Base-by-base conservation (phyloP, 2,797 vertebrate species). In the Lagothrix lagotricha region DNA sequence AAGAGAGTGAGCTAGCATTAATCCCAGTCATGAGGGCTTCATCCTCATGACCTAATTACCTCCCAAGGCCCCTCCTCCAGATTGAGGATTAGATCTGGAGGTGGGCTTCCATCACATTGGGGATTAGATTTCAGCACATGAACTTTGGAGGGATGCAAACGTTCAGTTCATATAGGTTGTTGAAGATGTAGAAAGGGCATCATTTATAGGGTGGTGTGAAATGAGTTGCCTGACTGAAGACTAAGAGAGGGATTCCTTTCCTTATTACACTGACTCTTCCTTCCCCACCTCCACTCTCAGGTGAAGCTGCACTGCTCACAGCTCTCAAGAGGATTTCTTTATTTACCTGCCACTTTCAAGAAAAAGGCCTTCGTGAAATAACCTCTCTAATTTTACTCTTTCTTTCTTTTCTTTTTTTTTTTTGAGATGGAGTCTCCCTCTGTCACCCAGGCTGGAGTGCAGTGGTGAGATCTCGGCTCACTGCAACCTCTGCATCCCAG, bases 401-500 rank as follows among this genome's bases (percentile, higher is more conserved):
- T 41, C 5, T 17, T 67, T 57, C 19, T 41, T 41, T 41, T 20
- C 24, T 26, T 67, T 67, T 67, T 57, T 58, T 70, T 72, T 70
- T 77, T 77, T 77, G 44, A 77, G 75, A 77, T 1, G 10, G 75
- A 26, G 15, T 77, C 4, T 48, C 2, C 9, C 44, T 17, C 30
- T 64, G 30, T 64, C 4, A 15, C 61, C 14, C 61, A 64, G 30
- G 61, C 61, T 64, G 61, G 61, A 64, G 61, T 17, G 61, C 14
- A 64, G 1, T 64, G 61, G 61, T 7, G 6, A 1, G 1, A 33
- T 33, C 61, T 33, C 3, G 3, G 30, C 61, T 33, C 61, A 33
- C 14, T 15, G 3, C 61, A 64, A 33, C 61, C 61, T 33, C 61
- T 0, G 7, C 0, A 14, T 33, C 3, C 61, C 0, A 0, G 14